Conservation (phyloP, 2,888 invertebrate genomes). For the Andrena haemorrhoa region DNA sequence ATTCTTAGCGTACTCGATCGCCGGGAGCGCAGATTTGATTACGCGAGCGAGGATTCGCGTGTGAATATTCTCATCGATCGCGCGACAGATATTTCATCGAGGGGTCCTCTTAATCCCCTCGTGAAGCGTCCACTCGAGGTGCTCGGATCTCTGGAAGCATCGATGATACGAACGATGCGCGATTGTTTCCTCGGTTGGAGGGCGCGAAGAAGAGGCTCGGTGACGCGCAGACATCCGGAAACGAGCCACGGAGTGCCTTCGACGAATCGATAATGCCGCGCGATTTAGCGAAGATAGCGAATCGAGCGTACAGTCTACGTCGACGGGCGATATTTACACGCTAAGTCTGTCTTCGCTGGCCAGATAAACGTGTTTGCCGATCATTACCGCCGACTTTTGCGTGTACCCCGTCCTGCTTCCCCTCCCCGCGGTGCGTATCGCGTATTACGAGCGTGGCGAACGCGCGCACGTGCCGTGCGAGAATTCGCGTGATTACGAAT, state of each 20-base stretch:
- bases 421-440: constrained; percentile 1
- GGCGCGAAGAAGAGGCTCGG: neutral
- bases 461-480: neutral
- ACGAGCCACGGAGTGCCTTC: constrained; percentile 24
- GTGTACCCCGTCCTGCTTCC: constrained; percentile 2
- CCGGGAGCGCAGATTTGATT: neutral
- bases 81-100: constrained; percentile 22
- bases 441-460: constrained; percentile 16
- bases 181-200: neutral
- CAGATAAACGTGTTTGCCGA: constrained; percentile 55
- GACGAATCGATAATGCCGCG: constrained; percentile 52
- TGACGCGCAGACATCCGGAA: constrained; percentile 42
- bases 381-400: constrained; percentile 39
- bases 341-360: constrained; percentile 43
- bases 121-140: no score
- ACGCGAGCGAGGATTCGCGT: constrained; percentile 22
- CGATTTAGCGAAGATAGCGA: constrained; percentile 46
- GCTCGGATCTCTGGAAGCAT: no score
- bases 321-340: constrained; percentile 45
- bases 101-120: neutral
- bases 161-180: neutral
- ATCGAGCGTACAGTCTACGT: constrained; percentile 34
- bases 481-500: constrained; percentile 20
- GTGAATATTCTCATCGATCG: constrained; percentile 6
- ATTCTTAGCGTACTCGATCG: neutral